phyloP scores from a whole-genome alignment of 2,888 invertebrate species.

The Nemapogon koenigi region DNA sequence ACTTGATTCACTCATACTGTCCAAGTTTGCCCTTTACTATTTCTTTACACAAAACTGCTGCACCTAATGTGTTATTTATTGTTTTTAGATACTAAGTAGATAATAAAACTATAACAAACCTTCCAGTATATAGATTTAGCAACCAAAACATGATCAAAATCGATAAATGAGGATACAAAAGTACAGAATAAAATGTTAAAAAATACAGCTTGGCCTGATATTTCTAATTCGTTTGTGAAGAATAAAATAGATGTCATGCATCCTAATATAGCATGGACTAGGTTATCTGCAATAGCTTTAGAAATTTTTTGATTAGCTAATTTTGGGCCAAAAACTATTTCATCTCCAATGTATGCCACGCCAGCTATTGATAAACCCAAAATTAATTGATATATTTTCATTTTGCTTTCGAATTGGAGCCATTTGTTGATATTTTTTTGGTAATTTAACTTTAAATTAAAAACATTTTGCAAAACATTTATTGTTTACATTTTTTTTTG shows the following conservation, averaged over 20 bases:
- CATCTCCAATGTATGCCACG: constrained; percentile 36
- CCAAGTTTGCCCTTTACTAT: too few relatives aligned
- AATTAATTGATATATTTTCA: constrained; percentile 29
- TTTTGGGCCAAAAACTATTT: constrained; percentile 40
- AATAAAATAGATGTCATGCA: constrained; percentile 36
- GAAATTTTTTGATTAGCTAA: constrained; percentile 32
- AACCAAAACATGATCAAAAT: constrained; percentile 44
- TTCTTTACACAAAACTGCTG: too few relatives aligned
- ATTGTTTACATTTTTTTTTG: too few relatives aligned
- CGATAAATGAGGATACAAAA: constrained; percentile 36
- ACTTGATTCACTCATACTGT: too few relatives aligned
- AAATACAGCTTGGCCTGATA: constrained; percentile 22
- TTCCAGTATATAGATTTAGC: constrained; percentile 41
- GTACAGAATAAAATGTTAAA: constrained; percentile 36
- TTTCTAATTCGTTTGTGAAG: constrained; percentile 28
- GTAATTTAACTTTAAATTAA: too few relatives aligned
- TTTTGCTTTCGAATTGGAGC: neutral
- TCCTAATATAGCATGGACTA: constrained; percentile 36
- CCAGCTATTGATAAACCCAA: constrained; percentile 26
- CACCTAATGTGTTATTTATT: too few relatives aligned
- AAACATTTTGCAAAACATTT: too few relatives aligned
- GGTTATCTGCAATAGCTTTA: constrained; percentile 35
- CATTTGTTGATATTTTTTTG: neutral
- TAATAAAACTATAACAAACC: constrained; percentile 31
- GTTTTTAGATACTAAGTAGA: too few relatives aligned